Evolutionary conservation across 1,140 invertebrate species (phyloP).

Genomic region (Neodiprion lecontei): DNA sequence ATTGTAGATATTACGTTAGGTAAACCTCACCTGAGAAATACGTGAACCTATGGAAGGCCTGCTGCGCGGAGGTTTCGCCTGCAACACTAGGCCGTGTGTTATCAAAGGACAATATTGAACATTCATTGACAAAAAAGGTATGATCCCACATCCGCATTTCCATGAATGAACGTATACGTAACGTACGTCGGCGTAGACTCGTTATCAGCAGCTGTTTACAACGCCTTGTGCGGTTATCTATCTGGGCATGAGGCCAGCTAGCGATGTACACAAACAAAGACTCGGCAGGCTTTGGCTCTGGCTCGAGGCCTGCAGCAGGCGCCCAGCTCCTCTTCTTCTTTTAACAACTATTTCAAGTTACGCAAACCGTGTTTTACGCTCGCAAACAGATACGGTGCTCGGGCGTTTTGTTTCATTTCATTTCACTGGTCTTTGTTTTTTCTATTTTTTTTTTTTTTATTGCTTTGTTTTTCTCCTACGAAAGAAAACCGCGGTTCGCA

Average conservation of each 20-base stretch:
- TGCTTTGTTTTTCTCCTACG: too few relatives aligned
- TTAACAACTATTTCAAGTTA: neutral
- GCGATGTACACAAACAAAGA: neutral
- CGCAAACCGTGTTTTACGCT: neutral
- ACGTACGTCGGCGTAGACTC: slow-evolving; percentile 13
- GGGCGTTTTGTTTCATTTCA: too few relatives aligned
- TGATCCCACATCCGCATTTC: slow-evolving; percentile 26
- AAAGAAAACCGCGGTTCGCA: too few relatives aligned
- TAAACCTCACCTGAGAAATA: too few relatives aligned
- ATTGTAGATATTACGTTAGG: too few relatives aligned
- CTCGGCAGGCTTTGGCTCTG: neutral
- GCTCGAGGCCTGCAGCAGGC: neutral
- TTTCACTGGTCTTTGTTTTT: too few relatives aligned
- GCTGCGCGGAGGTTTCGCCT: too few relatives aligned
- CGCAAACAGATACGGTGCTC: too few relatives aligned
- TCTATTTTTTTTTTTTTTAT: too few relatives aligned
- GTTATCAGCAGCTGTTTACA: slow-evolving; percentile 3
- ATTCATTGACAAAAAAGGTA: slow-evolving; percentile 34
- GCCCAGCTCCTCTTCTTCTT: neutral
- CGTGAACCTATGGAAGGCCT: too few relatives aligned
- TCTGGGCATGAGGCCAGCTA: slow-evolving; percentile 3
- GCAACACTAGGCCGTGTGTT: slow-evolving; percentile 12
- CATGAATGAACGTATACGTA: slow-evolving; percentile 36
- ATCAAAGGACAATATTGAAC: slow-evolving; percentile 35
- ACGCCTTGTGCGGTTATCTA: slow-evolving; percentile 7